These are phyloP conservation scores for Rhinoraja longicauda DNA, from an alignment of 2,797 vertebrate genomes.

Conservation along the genomic window DNA sequence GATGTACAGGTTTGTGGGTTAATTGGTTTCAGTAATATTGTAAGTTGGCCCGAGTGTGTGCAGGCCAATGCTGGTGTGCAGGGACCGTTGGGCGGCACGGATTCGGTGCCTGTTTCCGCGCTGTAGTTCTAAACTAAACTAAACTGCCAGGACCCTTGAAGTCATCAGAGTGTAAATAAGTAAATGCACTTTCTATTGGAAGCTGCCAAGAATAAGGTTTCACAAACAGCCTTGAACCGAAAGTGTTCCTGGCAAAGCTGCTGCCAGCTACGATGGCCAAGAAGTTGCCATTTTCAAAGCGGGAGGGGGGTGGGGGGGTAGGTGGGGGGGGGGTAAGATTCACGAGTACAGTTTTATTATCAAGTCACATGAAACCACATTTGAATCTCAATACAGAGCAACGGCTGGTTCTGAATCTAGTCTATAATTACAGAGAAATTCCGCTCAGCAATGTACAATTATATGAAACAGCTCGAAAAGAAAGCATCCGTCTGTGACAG, in stretches of 20 bases:
- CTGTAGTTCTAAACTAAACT: no score
- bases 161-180: neutral
- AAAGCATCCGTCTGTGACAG: neutral
- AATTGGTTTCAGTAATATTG: no score
- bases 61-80: no score
- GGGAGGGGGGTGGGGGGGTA: neutral
- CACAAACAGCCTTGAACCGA: neutral
- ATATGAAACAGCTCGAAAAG: neutral
- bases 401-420: neutral
- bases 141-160: neutral
- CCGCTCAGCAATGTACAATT: neutral
- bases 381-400: neutral
- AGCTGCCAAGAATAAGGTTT: neutral
- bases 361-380: neutral
- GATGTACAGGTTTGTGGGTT: no score
- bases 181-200: neutral
- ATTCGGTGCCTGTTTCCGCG: no score
- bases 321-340: neutral
- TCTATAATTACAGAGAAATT: neutral
- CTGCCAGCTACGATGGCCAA: neutral
- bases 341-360: neutral
- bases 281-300: neutral
- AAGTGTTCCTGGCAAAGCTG: neutral
- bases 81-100: no score
- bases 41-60: no score